A percentile compares a stretch with the other conserved stretches of the same genome.
phyloP scores from a whole-genome alignment of 2,113 vertebrate genomes.

The Gorsachius goisagi region DNA sequence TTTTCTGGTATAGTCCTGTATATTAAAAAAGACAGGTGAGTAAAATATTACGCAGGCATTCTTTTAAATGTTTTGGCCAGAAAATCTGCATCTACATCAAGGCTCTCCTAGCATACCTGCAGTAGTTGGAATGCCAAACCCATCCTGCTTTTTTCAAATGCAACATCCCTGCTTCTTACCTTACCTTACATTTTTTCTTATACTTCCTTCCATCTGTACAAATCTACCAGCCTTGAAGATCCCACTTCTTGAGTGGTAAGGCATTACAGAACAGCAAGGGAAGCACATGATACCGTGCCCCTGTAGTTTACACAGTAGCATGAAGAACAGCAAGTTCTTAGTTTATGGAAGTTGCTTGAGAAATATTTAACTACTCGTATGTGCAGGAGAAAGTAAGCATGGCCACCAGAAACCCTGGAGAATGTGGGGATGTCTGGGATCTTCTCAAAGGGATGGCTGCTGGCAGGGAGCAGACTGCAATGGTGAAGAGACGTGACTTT shows the following conservation, averaged over 20 bases:
- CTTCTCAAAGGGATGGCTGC: not conserved
- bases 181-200: not conserved
- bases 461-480: not conserved
- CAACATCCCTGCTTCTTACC: not conserved
- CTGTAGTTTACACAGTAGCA: not conserved
- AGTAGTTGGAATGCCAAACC: not conserved
- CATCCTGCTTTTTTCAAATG: not conserved
- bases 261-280: not conserved
- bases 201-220: not conserved
- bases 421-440: not conserved
- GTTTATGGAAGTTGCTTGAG: not conserved
- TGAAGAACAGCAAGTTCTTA: not conserved
- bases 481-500: accelerated
- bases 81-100: not conserved
- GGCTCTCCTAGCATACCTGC: not conserved
- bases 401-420: not conserved
- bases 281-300: not conserved
- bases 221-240: not conserved
- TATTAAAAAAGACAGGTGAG: not conserved
- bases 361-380: not conserved
- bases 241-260: not conserved
- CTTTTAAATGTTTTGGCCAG: not conserved
- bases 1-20: not conserved
- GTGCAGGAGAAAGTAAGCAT: not conserved
- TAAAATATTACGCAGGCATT: not conserved